Base-by-base conservation (phyloP, 2,113 vertebrate species). In the Coryphaenoides rupestris region DNA sequence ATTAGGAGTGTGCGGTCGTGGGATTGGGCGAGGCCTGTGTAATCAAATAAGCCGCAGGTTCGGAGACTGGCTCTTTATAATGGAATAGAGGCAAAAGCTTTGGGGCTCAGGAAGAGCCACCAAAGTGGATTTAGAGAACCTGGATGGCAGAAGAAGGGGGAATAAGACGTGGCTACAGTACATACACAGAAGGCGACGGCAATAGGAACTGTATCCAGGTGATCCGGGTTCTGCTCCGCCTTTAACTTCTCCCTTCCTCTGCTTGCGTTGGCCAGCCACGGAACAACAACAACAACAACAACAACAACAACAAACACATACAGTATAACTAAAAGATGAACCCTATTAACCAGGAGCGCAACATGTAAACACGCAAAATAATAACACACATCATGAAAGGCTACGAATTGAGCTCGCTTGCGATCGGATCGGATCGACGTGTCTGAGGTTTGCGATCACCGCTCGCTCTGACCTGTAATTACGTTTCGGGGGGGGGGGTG, bases 51-150 rank as follows among this genome's bases (percentile, higher is more conserved):
- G 73, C 80, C 80, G 81, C 76, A 79, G 84, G 81, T 84, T 73
- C n/a, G 58, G 80, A 86, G 75, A 65, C 58, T 78, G 74, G 84
- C 70, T 86, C 86, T 84, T 80, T 78, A 83, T 89, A 89, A 90
- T 88, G 82, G 82, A 88, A 90, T 90, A 83, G 88, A 80, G 76
- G 70, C 66, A 81, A 80, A n/a, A 78, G 71, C 79, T 75, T 68
- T 79, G 84, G 84, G 76, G 15, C 86, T 80, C 83, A 79, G 83
- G 84, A 86, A 85, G 86, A 84, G 83, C 78, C 75, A 76, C 74
- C 83, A 89, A 89, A 90, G 75, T 90, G 85, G 86, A 89, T 89
- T 88, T n/a, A n/a, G n/a, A 88, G 70, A 49, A 68, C 78, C 78
- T 77, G 79, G 83, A 82, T 54, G 49, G 79, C 74, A 66, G 66